Percentiles rank a stretch among this genome's conserved stretches.
Evolutionary conservation across 2,888 invertebrate species (phyloP).

Genomic region (Microctonus aethiopoides): DNA sequence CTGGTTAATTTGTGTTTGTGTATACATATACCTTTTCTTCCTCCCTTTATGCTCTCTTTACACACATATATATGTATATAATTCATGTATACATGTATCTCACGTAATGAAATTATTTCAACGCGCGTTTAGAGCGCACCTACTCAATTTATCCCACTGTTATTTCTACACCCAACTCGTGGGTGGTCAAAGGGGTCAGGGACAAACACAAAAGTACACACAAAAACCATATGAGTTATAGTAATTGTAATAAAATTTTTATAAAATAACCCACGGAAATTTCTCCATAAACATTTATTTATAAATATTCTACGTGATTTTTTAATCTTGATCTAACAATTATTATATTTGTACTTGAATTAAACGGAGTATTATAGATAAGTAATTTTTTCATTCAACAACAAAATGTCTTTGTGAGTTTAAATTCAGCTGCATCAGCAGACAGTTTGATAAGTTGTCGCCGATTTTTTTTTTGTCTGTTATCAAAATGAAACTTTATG

Average conservation of each 20-base stretch:
- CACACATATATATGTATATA: no score
- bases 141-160: slow-evolving; percentile 1
- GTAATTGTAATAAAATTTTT: neutral
- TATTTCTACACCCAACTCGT: slow-evolving; percentile 19
- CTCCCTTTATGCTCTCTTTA: no score
- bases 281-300: no score
- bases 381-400: neutral
- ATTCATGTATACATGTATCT: neutral
- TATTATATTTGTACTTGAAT: no score
- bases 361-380: no score
- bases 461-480: no score
- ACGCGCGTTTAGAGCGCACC: neutral
- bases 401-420: slow-evolving; percentile 12
- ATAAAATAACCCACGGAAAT: neutral
- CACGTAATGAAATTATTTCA: slow-evolving; percentile 4
- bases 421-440: no score
- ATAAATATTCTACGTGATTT: no score
- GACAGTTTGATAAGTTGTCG: no score
- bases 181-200: slow-evolving; percentile 23
- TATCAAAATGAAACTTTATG: neutral
- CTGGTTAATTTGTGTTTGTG: neutral
- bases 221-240: neutral
- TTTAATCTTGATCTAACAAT: no score
- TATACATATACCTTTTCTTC: neutral
- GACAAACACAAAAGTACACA: slow-evolving; percentile 11